Evolutionary conservation across 2,888 invertebrate species (phyloP).

Genomic region (Orgyia antiqua): DNA sequence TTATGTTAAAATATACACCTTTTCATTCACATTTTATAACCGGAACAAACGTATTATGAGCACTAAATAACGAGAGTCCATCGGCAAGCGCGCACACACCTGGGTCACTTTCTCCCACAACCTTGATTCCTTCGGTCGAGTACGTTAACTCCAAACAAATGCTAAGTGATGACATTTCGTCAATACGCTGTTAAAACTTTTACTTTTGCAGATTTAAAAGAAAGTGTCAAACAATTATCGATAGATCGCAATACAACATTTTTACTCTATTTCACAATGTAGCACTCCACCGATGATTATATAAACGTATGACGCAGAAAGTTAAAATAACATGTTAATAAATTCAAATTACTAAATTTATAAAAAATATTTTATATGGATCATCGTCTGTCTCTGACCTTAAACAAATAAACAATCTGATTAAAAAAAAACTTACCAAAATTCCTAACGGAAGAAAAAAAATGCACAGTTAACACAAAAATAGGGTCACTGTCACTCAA

Average conservation of each 20-base stretch:
- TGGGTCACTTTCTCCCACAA: slow-evolving; percentile 72
- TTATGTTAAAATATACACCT: too few relatives aligned
- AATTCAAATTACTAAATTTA: background rate
- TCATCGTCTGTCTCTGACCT: background rate
- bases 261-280: slow-evolving; percentile 35
- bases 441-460: slow-evolving; percentile 28
- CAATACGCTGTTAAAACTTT: slow-evolving; percentile 57
- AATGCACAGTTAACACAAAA: slow-evolving; percentile 44
- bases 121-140: slow-evolving; percentile 69
- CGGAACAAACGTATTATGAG: slow-evolving; percentile 19
- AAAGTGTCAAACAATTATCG: slow-evolving; percentile 22
- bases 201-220: slow-evolving; percentile 53
- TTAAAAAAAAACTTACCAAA: slow-evolving; percentile 24
- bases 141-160: slow-evolving; percentile 50
- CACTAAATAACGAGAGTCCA: slow-evolving; percentile 37
- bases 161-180: slow-evolving; percentile 57
- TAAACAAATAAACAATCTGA: too few relatives aligned
- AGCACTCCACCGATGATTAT: slow-evolving; percentile 23
- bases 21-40: too few relatives aligned
- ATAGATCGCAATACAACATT: slow-evolving; percentile 4
- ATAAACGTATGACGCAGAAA: slow-evolving; percentile 26
- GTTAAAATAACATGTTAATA: background rate
- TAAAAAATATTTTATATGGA: background rate
- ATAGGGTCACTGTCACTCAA: slow-evolving; percentile 48
- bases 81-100: slow-evolving; percentile 36